Evolutionary conservation across 2,113 vertebrate genomes (phyloP).

Genomic region (Antennarius striatus): DNA sequence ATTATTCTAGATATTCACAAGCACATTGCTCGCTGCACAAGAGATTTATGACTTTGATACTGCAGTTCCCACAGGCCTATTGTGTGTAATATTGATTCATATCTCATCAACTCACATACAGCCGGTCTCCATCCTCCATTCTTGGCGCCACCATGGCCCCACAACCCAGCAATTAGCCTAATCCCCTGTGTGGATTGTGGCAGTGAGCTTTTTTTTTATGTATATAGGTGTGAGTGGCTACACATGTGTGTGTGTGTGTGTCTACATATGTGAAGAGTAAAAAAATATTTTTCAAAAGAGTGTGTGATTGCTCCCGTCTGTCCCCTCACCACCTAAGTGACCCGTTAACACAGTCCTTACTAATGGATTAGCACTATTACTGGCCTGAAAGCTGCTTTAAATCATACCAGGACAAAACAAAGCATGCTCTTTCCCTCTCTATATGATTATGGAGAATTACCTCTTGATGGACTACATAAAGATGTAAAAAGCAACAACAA

Average conservation of each 20-base stretch:
- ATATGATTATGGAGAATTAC: slow-evolving; percentile 17
- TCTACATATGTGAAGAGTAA: slow-evolving; percentile 30
- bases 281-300: slow-evolving; percentile 51
- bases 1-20: slow-evolving; percentile 70
- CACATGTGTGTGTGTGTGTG: background rate
- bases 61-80: slow-evolving; percentile 71
- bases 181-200: slow-evolving; percentile 69
- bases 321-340: slow-evolving; percentile 36
- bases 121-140: slow-evolving; percentile 54
- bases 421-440: slow-evolving; percentile 11
- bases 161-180: slow-evolving; percentile 80
- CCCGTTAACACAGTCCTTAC: slow-evolving; percentile 48
- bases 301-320: slow-evolving; percentile 37
- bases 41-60: slow-evolving; percentile 78
- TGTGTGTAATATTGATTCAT: slow-evolving; percentile 79
- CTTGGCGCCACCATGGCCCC: slow-evolving; percentile 58
- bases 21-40: slow-evolving; percentile 50
- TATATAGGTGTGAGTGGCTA: background rate
- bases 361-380: slow-evolving; percentile 56
- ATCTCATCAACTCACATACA: slow-evolving; percentile 60
- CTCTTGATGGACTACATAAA: slow-evolving; percentile 10
- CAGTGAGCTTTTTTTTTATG: slow-evolving; percentile 26
- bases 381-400: slow-evolving; percentile 47
- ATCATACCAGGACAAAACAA: slow-evolving; percentile 47
- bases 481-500: slow-evolving; percentile 5